A percentile compares a stretch with the other conserved stretches of the same genome.
phyloP scores from a whole-genome alignment of 2,888 invertebrate genomes.

The Phragmatobia fuliginosa region DNA sequence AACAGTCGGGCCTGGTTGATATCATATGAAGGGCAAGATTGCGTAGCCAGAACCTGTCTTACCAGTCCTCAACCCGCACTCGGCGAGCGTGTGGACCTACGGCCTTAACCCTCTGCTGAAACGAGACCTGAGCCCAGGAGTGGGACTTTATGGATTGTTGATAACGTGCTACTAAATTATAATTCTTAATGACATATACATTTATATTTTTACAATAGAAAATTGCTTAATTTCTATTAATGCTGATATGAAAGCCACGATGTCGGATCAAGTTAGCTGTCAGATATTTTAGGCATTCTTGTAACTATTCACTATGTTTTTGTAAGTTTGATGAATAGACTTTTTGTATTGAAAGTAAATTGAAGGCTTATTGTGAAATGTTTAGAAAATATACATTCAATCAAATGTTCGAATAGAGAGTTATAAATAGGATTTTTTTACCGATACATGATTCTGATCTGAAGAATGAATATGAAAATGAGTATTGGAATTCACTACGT shows the following conservation, averaged over 20 bases:
- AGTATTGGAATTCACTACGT: neutral
- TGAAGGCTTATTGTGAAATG: slow-evolving; percentile 17
- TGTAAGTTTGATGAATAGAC: slow-evolving; percentile 64
- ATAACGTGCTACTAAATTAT: slow-evolving; percentile 54
- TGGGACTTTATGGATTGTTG: too few species aligned
- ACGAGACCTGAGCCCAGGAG: too few species aligned
- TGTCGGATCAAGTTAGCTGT: slow-evolving; percentile 71
- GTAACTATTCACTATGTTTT: slow-evolving; percentile 56
- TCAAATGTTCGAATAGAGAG: neutral
- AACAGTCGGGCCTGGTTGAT: too few species aligned
- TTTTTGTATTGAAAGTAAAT: slow-evolving; percentile 27
- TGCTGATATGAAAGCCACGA: slow-evolving; percentile 68
- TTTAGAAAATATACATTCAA: slow-evolving; percentile 4
- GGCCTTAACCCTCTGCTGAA: too few species aligned
- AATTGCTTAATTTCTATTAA: slow-evolving; percentile 66
- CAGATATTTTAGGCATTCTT: slow-evolving; percentile 58
- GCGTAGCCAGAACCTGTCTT: too few species aligned
- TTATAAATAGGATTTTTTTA: neutral
- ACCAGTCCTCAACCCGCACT: too few species aligned
- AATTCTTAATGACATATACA: slow-evolving; percentile 45
- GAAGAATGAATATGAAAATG: neutral
- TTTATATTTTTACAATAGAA: slow-evolving; percentile 37
- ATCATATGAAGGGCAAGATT: too few species aligned
- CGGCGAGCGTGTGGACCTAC: too few species aligned
- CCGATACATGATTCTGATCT: neutral